phyloP scores from a whole-genome alignment of 2,888 invertebrate species.

The Gari tellinella region DNA sequence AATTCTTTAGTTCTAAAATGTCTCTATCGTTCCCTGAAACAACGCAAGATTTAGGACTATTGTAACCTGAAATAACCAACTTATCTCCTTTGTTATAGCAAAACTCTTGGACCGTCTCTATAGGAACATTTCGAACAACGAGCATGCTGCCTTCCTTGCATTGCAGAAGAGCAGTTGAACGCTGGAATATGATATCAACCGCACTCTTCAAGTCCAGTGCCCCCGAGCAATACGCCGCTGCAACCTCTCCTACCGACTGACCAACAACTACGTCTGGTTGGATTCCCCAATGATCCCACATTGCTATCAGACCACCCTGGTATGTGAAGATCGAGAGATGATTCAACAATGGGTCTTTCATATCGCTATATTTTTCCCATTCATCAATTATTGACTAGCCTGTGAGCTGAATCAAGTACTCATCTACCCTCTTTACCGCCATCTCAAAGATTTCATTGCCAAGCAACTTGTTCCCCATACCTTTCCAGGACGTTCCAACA shows the following conservation, averaged over 20 bases:
- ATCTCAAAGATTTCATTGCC: constrained; percentile 1
- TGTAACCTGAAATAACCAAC: too few species aligned
- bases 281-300: constrained; percentile 65
- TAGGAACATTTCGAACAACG: constrained; percentile 55
- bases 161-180: constrained; percentile 60
- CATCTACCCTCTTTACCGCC: not conserved
- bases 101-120: too few species aligned
- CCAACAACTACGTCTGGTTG: constrained; percentile 56
- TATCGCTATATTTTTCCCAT: constrained; percentile 12
- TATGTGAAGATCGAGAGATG: constrained; percentile 71
- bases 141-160: constrained; percentile 68
- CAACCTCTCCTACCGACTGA: too few species aligned
- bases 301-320: constrained; percentile 60
- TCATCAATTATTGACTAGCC: constrained; percentile 26
- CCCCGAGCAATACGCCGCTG: constrained; percentile 60
- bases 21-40: too few species aligned
- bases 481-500: constrained; percentile 63
- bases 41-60: too few species aligned
- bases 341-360: constrained; percentile 56
- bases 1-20: too few species aligned
- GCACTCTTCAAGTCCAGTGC: constrained; percentile 62
- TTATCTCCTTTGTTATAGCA: too few species aligned
- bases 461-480: constrained; percentile 60
- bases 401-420: not conserved
- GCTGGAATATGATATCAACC: constrained; percentile 68